Base-by-base conservation (phyloP, 1,140 invertebrate genomes). In the Hestina assimilis region DNA sequence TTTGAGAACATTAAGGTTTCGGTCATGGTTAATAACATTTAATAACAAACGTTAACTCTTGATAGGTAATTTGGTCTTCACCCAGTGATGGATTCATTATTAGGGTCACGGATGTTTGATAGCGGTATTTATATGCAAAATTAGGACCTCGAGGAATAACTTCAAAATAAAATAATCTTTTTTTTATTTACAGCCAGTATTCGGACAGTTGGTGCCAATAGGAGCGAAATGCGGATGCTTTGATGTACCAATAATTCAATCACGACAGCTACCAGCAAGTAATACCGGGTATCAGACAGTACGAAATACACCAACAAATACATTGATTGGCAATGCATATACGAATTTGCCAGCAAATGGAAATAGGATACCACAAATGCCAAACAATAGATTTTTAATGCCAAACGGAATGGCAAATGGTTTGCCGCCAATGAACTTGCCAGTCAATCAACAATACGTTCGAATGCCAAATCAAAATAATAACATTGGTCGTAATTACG, bases 121-220 rank as follows among this genome's bases (percentile, higher is more conserved):
- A n/a, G n/a, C n/a, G n/a, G n/a, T n/a, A n/a, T n/a, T n/a, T n/a
- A n/a, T n/a, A n/a, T n/a, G n/a, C n/a, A n/a, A n/a, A n/a, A n/a
- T n/a, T n/a, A n/a, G n/a, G n/a, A n/a, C n/a, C n/a, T 26, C 5
- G n/a, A 26, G 24, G n/a, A 26, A 26, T 26, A 1, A 24, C 5
- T 24, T 24, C 6, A 26, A 26, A 26, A 3, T 8, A 4, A 6
- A 6, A 6, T 2, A 28, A 28, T 5, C n/a, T 28, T 55, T 11
- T 20, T 48, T 31, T 41, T 53, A 35, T 6, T 53, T 53, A 35
- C 51, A 54, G 42, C 23, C n/a, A 9, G 31, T 31, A n/a, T 7
- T 21, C 26, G 29, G 21, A 6, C 43, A 57, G 31, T 7, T 46
- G 14, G 12, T 38, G 15, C 54, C 51, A 26, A 3, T 50, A 11